Evolutionary conservation across 2,113 vertebrate genomes (phyloP).

Genomic region (Oplegnathus fasciatus): DNA sequence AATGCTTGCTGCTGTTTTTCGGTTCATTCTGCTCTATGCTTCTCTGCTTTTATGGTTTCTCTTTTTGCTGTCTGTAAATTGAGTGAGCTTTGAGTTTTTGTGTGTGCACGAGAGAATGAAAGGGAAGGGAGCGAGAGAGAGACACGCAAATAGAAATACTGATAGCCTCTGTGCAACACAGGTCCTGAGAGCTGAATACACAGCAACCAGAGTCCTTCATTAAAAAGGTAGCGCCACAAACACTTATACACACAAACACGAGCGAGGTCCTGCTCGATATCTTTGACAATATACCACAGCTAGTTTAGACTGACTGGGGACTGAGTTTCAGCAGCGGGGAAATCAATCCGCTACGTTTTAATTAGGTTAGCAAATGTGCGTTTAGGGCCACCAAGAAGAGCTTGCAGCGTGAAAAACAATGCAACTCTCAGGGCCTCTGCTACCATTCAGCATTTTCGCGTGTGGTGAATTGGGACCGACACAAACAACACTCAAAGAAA

Average conservation of each 20-base stretch:
- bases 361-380: slow-evolving; percentile 63
- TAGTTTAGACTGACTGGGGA: slow-evolving; percentile 60
- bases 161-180: slow-evolving; percentile 40
- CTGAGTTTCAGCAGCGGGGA: slow-evolving; percentile 38
- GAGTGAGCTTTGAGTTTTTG: slow-evolving; percentile 46
- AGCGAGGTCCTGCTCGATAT: slow-evolving; percentile 39
- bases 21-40: neutral
- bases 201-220: slow-evolving; percentile 54
- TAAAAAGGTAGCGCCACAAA: slow-evolving; percentile 52
- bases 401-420: slow-evolving; percentile 27
- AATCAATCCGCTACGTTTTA: slow-evolving; percentile 64
- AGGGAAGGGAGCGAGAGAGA: slow-evolving; percentile 32
- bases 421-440: slow-evolving; percentile 7
- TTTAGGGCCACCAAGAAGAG: slow-evolving; percentile 48
- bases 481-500: slow-evolving; percentile 31
- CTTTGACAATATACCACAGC: slow-evolving; percentile 44
- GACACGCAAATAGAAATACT: slow-evolving; percentile 41
- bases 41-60: slow-evolving; percentile 15
- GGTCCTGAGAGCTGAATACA: slow-evolving; percentile 48
- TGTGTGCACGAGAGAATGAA: slow-evolving; percentile 36
- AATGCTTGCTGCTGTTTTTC: slow-evolving; percentile 26
- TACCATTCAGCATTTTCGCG: slow-evolving; percentile 6
- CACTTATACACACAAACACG: slow-evolving; percentile 4
- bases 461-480: neutral
- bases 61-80: slow-evolving; percentile 37